Evolutionary conservation across 2,113 vertebrate species (phyloP).

Genomic region (Leptocoma aspasia): DNA sequence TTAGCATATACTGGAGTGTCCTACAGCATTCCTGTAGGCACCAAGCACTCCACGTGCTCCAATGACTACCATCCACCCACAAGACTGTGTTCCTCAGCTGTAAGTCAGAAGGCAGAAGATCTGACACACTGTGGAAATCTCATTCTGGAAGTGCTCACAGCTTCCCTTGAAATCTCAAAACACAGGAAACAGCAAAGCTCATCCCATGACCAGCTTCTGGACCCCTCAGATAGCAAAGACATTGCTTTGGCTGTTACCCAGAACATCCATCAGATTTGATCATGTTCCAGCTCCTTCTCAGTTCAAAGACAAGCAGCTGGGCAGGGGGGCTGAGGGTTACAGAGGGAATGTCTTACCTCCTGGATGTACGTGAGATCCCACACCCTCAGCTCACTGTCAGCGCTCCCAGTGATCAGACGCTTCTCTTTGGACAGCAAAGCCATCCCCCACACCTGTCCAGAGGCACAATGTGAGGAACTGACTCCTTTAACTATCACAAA

Average conservation of each 20-base stretch:
- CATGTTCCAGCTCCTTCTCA: neutral
- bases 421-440: conserved; percentile 82
- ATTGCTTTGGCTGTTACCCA: neutral
- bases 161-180: neutral
- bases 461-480: neutral
- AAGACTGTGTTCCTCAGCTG: neutral
- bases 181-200: neutral
- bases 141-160: neutral
- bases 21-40: neutral
- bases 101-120: neutral
- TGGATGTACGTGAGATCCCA: conserved; percentile 85
- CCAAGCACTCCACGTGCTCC: neutral
- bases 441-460: conserved; percentile 89
- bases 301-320: neutral
- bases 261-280: neutral
- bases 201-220: neutral
- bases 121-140: neutral
- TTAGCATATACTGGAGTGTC: neutral
- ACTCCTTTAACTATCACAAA: neutral
- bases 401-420: conserved; percentile 86
- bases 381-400: conserved; percentile 92
- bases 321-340: neutral
- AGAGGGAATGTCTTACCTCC: conserved; percentile 37
- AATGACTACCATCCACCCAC: neutral
- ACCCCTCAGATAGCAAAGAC: neutral